Percentiles rank a stretch among this genome's conserved stretches.
phyloP scores from a whole-genome alignment of 2,797 vertebrate species.

The Phalloptychus januarius region DNA sequence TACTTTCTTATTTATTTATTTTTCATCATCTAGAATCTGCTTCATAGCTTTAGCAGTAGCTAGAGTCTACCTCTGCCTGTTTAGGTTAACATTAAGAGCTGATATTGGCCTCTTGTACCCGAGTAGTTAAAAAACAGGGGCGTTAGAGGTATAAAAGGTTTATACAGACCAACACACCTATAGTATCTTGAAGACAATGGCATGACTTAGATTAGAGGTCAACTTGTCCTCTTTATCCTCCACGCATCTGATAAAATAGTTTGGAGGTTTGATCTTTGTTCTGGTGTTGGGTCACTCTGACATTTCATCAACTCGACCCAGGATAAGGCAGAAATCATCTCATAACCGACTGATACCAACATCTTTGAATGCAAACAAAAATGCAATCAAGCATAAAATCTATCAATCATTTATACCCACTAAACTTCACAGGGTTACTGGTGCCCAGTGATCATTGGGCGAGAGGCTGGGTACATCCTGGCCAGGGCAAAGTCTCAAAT shows the following conservation, averaged over 20 bases:
- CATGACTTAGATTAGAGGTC: not conserved
- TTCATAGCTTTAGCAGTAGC: not conserved
- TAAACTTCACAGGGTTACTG: no score
- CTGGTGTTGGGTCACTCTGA: constrained; percentile 26
- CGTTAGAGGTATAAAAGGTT: not conserved
- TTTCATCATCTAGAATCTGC: not conserved
- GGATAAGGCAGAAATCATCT: constrained; percentile 18
- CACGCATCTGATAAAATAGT: constrained; percentile 2
- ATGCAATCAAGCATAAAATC: constrained; percentile 1
- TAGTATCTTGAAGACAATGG: not conserved
- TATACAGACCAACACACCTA: not conserved
- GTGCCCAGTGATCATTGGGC: no score
- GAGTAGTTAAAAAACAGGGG: not conserved
- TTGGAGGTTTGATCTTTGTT: constrained; percentile 30
- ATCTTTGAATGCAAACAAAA: not conserved
- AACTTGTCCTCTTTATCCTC: not conserved
- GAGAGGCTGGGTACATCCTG: no score
- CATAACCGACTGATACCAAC: not conserved
- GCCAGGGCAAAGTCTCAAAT: not conserved
- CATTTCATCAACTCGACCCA: constrained; percentile 5
- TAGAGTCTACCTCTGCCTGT: not conserved
- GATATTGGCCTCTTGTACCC: not conserved
- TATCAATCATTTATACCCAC: no score
- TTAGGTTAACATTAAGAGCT: not conserved
- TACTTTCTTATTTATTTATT: not conserved